Evolutionary conservation across 2,888 invertebrate genomes (phyloP).

Genomic region (Catocala nupta): DNA sequence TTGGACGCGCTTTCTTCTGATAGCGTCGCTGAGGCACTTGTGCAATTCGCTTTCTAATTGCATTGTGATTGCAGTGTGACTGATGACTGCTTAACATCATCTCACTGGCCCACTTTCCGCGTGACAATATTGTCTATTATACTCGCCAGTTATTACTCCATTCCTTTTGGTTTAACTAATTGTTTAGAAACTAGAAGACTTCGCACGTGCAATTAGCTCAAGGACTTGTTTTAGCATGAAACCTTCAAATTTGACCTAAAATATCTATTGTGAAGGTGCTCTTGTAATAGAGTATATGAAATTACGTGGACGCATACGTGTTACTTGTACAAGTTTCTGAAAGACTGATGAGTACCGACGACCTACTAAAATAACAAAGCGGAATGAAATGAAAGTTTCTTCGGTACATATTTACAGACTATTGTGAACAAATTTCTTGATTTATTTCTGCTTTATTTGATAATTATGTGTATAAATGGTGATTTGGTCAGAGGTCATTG

Average conservation of each 20-base stretch:
- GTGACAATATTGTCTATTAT: constrained; percentile 59
- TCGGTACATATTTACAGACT: neutral
- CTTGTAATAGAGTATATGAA: no score
- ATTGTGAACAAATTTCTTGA: constrained; percentile 16
- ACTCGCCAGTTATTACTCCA: constrained; percentile 40
- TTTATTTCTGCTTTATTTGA: constrained; percentile 16
- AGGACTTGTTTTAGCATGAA: neutral
- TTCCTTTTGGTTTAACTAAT: constrained; percentile 39
- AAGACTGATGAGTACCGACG: constrained; percentile 1
- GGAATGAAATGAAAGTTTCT: constrained; percentile 8
- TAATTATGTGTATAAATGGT: constrained; percentile 35
- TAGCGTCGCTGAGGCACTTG: constrained; percentile 70
- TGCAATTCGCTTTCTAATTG: constrained; percentile 86
- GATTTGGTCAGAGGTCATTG: constrained; percentile 54
- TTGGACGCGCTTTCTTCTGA: constrained; percentile 83
- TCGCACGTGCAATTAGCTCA: constrained; percentile 7
- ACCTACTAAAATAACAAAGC: constrained; percentile 14
- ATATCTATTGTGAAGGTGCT: neutral
- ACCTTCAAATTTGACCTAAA: neutral
- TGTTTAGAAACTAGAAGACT: constrained; percentile 43
- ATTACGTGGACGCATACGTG: neutral
- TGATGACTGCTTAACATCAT: constrained; percentile 74
- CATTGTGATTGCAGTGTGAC: constrained; percentile 81
- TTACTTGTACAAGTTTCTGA: neutral
- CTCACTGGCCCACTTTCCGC: constrained; percentile 75